Conservation (phyloP, 2,888 invertebrate species). For the Odontocolon sp. region DNA sequence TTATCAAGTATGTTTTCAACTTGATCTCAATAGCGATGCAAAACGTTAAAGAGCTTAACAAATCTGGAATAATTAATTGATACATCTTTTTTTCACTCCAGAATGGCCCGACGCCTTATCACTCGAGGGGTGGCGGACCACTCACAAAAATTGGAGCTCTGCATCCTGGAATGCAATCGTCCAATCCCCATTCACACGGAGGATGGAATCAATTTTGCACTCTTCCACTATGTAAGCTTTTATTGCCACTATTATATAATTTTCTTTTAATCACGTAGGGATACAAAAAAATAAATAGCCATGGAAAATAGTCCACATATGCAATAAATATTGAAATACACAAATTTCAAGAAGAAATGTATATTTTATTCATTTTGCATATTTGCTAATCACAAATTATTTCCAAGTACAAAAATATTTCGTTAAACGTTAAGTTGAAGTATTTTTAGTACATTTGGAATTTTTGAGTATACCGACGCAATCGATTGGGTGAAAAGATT, state of each 20-base stretch:
- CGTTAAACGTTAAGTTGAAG: no score
- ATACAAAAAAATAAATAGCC: not conserved
- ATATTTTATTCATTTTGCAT: no score
- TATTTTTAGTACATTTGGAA: no score
- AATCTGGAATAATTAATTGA: not conserved
- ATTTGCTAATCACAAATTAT: no score
- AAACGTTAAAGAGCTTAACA: no score
- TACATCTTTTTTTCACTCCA: conserved; percentile 50
- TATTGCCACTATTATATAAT: not conserved
- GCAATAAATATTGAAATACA: no score
- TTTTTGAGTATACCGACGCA: conserved; percentile 15
- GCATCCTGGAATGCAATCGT: conserved; percentile 72
- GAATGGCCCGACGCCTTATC: conserved; percentile 74
- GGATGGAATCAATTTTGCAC: conserved; percentile 78
- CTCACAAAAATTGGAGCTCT: conserved; percentile 73
- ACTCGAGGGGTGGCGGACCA: conserved; percentile 71
- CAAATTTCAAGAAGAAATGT: no score
- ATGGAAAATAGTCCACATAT: no score
- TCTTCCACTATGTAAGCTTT: conserved; percentile 75
- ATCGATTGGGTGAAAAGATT: conserved; percentile 29
- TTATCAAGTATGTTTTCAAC: conserved; percentile 74
- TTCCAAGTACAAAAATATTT: no score
- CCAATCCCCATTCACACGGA: conserved; percentile 70
- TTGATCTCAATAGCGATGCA: no score
- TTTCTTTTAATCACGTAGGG: not conserved